phyloP scores from a whole-genome alignment of 2,888 invertebrate species.

The Cosmia pyralina region DNA sequence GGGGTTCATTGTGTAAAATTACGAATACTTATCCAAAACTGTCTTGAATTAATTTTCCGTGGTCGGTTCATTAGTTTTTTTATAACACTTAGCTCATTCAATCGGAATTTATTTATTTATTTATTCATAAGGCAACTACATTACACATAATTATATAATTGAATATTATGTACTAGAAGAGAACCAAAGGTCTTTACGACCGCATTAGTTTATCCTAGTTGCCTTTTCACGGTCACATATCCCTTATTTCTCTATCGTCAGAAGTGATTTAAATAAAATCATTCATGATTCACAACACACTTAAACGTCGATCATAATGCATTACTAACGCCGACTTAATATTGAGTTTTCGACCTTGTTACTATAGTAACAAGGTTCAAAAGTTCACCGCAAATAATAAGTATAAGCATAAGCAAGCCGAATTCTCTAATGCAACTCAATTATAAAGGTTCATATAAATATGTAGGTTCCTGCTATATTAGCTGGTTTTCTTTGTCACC shows the following conservation, averaged over 20 bases:
- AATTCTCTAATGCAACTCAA: no score
- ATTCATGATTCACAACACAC: no score
- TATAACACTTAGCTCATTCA: background rate
- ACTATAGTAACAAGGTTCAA: no score
- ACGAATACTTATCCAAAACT: background rate
- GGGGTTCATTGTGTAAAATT: background rate
- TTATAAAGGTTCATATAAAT: no score
- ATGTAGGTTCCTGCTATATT: background rate
- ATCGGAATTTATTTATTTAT: no score
- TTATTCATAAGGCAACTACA: no score
- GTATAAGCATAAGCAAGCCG: no score
- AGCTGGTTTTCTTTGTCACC: slow-evolving; percentile 1
- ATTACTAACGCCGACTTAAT: no score
- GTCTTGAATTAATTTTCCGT: no score
- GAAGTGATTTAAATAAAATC: background rate
- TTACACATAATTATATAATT: no score
- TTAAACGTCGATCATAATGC: no score
- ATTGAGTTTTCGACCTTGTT: background rate
- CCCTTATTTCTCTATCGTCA: background rate
- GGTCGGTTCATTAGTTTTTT: background rate
- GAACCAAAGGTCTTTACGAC: background rate
- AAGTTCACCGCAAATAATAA: no score
- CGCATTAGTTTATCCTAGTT: background rate
- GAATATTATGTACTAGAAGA: background rate
- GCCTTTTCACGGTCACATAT: background rate